Evolutionary conservation across 1,140 invertebrate species (phyloP).

Genomic region (silkworm (Bombyx mori)): DNA sequence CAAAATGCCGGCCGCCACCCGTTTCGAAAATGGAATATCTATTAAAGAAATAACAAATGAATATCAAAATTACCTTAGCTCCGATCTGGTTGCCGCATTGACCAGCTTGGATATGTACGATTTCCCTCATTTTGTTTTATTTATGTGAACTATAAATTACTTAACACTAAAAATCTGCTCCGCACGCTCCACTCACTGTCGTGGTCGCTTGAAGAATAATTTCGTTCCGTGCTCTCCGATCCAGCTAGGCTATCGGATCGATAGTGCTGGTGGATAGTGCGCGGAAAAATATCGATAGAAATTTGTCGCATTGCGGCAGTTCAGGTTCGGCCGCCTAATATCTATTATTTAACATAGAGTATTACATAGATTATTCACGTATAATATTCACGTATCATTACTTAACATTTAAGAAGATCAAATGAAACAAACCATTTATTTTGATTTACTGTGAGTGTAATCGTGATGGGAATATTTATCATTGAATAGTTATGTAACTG

Average conservation of each 20-base stretch:
- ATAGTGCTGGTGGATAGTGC: constrained; percentile 30
- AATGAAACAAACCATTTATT: no score
- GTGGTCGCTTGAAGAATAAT: constrained; percentile 65
- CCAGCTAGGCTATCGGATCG: constrained; percentile 36
- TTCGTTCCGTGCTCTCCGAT: constrained; percentile 36
- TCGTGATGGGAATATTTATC: no score
- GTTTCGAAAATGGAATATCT: constrained; percentile 22
- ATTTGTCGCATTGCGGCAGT: constrained; percentile 61
- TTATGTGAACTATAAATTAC: constrained; percentile 61
- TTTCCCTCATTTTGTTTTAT: constrained; percentile 86
- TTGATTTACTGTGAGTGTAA: no score
- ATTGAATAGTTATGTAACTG: no score
- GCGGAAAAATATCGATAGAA: constrained; percentile 36
- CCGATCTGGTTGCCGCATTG: constrained; percentile 91
- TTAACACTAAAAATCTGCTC: constrained; percentile 64
- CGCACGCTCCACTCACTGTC: constrained; percentile 64
- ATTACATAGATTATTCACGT: no score
- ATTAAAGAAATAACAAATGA: constrained; percentile 37
- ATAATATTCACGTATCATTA: no score
- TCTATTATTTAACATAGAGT: no score
- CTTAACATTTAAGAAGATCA: no score
- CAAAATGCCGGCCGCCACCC: constrained; percentile 62
- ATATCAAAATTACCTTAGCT: constrained; percentile 77
- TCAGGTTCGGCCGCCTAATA: background rate
- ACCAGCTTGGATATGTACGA: constrained; percentile 90